These are phyloP conservation scores for Tokudaia muenninki DNA, from an alignment of 2,797 vertebrate species.

Conservation along the genomic window DNA sequence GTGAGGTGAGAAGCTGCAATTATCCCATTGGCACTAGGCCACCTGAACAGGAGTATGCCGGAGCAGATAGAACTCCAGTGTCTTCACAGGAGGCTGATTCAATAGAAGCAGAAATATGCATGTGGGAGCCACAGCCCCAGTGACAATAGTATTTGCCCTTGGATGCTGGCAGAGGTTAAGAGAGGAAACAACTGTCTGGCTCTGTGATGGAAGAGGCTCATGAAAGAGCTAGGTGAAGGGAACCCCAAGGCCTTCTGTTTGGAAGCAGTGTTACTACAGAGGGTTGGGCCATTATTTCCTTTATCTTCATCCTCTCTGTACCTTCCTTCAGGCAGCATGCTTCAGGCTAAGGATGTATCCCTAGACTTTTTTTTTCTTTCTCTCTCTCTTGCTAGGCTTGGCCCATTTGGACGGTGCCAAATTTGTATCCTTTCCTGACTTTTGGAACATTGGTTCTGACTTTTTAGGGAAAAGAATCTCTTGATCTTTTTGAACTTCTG, in stretches of 20 bases:
- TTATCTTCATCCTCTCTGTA: background rate
- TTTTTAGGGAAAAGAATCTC: background rate
- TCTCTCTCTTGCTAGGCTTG: background rate
- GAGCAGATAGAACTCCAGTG: background rate
- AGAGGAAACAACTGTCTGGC: background rate
- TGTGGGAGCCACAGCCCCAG: background rate
- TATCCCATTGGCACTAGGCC: accelerated
- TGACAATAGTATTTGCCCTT: background rate
- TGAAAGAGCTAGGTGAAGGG: background rate
- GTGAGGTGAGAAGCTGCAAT: background rate
- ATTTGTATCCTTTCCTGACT: background rate
- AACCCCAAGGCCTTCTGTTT: background rate
- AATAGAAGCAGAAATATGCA: background rate
- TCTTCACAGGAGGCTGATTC: background rate
- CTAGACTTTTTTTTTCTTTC: background rate
- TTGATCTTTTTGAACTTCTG: background rate
- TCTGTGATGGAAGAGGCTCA: no score
- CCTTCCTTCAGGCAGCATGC: background rate
- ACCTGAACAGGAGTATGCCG: background rate
- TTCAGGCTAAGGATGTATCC: background rate
- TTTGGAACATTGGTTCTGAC: background rate
- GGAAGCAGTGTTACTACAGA: background rate
- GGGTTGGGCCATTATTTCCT: no score
- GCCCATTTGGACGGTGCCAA: background rate
- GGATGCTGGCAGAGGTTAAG: background rate